Base-by-base conservation (phyloP, 2,797 vertebrate genomes). In the Spea hammondii region DNA sequence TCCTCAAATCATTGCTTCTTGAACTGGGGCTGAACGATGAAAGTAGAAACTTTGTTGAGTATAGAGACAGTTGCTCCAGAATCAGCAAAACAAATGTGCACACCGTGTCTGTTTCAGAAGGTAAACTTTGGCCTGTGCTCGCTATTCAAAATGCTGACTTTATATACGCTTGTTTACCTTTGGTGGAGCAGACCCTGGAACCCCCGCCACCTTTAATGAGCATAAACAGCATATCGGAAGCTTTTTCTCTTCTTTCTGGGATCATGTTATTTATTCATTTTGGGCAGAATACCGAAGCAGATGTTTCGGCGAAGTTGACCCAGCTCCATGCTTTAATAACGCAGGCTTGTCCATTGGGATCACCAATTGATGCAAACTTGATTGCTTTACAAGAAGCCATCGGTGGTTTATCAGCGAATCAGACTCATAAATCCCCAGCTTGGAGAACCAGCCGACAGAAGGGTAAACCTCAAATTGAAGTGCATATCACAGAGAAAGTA, bases 311-410 rank as follows among this genome's bases (percentile, higher is more conserved):
- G 0, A 94, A 93, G 85, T 80, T 95, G 7, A 84, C 89, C 7
- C 88, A 92, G 45, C 87, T 99, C 49, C 91, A 93, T 4, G 86
- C 87, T 17, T 84, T 96, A 68, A 88, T 99, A 59, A 85, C 95
- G 55, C 94, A 96, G 82, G 86, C 94, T 79, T 99, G 96, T 87
- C 97, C 95, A 0, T 89, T 98, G 70, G 97, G 96, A 64, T 95
- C 93, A 66, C 93, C 95, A 0, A 85, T 96, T 76, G 94, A 97
- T 85, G 88, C 93, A 51, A 84, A 91, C 83, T 83, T 93, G 50
- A 85, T 65, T 78, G 79, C 84, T 83, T 86, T 77, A 0, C 65
- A 89, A 1, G 88, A 88, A 71, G 86, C 83, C 83, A 83, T 68
- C 60, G 86, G 83, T 70, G 77, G 85, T n/a, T 85, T 88, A 50